Base-by-base conservation (phyloP, 2,888 invertebrate genomes). In the Meteorus cinctellus region DNA sequence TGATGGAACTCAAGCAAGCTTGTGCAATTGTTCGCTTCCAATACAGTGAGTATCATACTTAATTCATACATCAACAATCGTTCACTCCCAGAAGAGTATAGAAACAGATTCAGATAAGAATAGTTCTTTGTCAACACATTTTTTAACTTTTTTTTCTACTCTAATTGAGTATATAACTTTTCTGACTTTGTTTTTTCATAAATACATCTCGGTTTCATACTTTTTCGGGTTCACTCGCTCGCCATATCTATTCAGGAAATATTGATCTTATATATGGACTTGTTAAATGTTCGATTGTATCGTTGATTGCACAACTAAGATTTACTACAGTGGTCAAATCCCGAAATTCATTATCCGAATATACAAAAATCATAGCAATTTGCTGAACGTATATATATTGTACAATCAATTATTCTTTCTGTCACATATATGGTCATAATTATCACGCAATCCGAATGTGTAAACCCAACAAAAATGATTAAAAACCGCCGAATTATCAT, bases 1-100 rank as follows among this genome's bases (percentile, higher is more conserved):
- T 78, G 80, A 78, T 81, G 80, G 79, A 82, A 82, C 82, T 80
- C 80, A 79, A 83, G 81, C 81, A 81, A 82, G 80, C 81, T 81
- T 78, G 80, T 78, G 78, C 72, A 80, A 79, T 78, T 75, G 79
- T 72, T 79, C 78, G 70, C 75, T 78, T 81, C 1, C 74, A 73
- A 68, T 72, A 72, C 75, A 80, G 76, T 76, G 69, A 72, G 71
- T 74, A 72, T 70, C 55, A 24, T 24, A 69, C 65, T 69, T 12
- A 2, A 63, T 60, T 16, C 48, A 63, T 34, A 70, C 63, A 75
- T 75, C 59, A 67, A 74, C 62, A 67, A 63, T 29, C n/a, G 16
- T 62, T 63, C 67, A 72, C 74, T 75, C 69, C 69, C 75, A 73
- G 59, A 73, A 72, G 76, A 75, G 51, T 41, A 60, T 70, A 29